phyloP scores from a whole-genome alignment of 1,140 invertebrate species.

The Trichoplusia ni region DNA sequence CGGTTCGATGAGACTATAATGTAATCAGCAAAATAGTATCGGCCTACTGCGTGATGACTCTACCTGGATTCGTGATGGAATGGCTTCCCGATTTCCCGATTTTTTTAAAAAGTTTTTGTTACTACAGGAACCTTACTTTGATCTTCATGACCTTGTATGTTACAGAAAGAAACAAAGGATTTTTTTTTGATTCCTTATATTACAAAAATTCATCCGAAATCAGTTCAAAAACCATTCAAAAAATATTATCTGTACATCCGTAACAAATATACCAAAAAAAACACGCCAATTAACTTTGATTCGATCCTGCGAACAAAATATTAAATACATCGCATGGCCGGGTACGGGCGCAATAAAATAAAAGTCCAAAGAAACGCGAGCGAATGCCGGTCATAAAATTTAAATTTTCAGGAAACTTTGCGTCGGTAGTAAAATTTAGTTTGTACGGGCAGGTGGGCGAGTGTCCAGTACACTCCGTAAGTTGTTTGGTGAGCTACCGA shows the following conservation, averaged over 20 bases:
- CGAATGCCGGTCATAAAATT: slow-evolving; percentile 8
- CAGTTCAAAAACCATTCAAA: neutral
- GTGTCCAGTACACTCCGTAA: neutral
- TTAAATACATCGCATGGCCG: neutral
- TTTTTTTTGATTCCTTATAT: too few species aligned
- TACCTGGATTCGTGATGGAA: too few species aligned
- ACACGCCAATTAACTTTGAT: neutral
- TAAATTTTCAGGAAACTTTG: slow-evolving; percentile 15
- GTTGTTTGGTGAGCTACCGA: neutral
- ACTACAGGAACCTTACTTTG: too few species aligned
- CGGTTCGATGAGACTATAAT: neutral
- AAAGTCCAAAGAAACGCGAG: neutral
- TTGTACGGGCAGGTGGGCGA: neutral
- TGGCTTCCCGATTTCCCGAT: too few species aligned
- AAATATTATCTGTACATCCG: too few species aligned
- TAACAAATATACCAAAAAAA: too few species aligned
- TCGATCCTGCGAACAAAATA: neutral
- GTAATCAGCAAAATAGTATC: slow-evolving; percentile 1
- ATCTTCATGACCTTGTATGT: too few species aligned
- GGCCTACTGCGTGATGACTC: too few species aligned
- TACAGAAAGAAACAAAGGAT: too few species aligned
- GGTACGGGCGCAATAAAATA: slow-evolving; percentile 1
- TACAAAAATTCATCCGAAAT: neutral
- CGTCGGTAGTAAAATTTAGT: neutral
- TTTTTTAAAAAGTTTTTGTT: too few species aligned